Base-by-base conservation (phyloP, 2,888 invertebrate genomes). In the Graphium colonna region DNA sequence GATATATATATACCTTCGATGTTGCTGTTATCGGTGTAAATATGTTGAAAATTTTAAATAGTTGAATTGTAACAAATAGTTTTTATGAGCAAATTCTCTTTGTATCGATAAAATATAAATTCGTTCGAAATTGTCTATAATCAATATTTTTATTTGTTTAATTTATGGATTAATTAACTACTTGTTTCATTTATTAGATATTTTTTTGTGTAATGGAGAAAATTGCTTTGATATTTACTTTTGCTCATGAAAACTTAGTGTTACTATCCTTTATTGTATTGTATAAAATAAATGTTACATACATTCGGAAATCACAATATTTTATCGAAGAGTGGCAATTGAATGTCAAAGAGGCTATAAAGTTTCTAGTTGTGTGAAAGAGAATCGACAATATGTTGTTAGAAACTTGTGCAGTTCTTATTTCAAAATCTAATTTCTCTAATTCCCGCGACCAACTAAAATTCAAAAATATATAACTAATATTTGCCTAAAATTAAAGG, bases 311-410 rank as follows among this genome's bases (percentile, higher is more conserved):
- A 56, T 44, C 57, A 57, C 47, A 44, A 48, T 56, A 56, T 52
- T 51, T 2, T 54, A 45, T 13, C 15, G 50, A 53, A 62, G 70
- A 70, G 52, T 73, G 70, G 74, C 72, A 74, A 73, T 77, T 74
- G 75, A 59, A 66, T 73, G 72, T 67, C 64, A 54, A 13, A 3
- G 36, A 42, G 53, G 26, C 42, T 50, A 46, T 51, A n/a, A n/a
- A 1, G 2, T 39, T 55, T 44, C 26, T 31, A 50, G 40, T 39
- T 15, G 12, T 28, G 7, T 26, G 36, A 47, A 47, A 47, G 55
- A 43, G 50, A 50, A 15, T 26, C 10, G 31, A 12, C 1, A 7
- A 1, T 33, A n/a, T n/a, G n/a, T n/a, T n/a, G 33, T 7, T 46
- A 45, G 45, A 51, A 51, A 50, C 45, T 43, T 36, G 41, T 45